Percentiles rank a stretch among this genome's conserved stretches.
These are phyloP conservation scores for Siniperca undulata DNA, from an alignment of 2,797 vertebrate species.

Conservation along the genomic window DNA sequence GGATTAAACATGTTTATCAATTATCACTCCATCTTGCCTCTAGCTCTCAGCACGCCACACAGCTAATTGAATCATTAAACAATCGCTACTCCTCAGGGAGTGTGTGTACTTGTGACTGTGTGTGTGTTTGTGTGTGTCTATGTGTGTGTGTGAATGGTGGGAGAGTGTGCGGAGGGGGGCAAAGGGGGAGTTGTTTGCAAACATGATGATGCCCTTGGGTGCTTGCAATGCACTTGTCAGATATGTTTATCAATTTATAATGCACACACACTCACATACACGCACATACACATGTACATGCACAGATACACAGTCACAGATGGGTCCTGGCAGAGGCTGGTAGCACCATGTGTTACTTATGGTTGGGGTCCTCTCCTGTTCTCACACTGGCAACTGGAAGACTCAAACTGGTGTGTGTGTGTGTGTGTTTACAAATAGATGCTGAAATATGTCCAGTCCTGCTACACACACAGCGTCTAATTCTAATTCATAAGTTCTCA, in stretches of 20 bases:
- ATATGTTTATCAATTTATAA: constrained; percentile 96
- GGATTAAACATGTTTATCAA: constrained; percentile 90
- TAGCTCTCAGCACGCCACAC: constrained; percentile 93
- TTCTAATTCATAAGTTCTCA: neutral
- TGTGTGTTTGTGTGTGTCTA: constrained; percentile 52
- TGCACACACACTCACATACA: neutral
- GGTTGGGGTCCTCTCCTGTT: constrained; percentile 57
- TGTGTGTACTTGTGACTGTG: constrained; percentile 50
- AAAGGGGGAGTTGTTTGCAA: constrained; percentile 87
- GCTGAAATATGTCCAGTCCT: constrained; percentile 12
- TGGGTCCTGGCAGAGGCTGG: constrained; percentile 78
- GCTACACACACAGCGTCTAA: neutral
- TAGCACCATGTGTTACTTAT: constrained; percentile 69
- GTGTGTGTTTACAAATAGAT: constrained; percentile 11
- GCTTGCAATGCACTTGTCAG: constrained; percentile 91
- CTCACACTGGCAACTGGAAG: constrained; percentile 81
- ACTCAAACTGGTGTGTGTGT: constrained; percentile 55
- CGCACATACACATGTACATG: constrained; percentile 39
- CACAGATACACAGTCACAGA: constrained; percentile 71
- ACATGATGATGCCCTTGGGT: constrained; percentile 92
- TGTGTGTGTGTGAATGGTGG: constrained; percentile 28
- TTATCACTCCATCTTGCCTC: constrained; percentile 90
- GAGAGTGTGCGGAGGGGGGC: neutral
- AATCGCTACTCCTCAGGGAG: constrained; percentile 93
- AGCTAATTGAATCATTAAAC: constrained; percentile 99